phyloP scores from a whole-genome alignment of 1,140 invertebrate species.

The Riptortus pedestris region DNA sequence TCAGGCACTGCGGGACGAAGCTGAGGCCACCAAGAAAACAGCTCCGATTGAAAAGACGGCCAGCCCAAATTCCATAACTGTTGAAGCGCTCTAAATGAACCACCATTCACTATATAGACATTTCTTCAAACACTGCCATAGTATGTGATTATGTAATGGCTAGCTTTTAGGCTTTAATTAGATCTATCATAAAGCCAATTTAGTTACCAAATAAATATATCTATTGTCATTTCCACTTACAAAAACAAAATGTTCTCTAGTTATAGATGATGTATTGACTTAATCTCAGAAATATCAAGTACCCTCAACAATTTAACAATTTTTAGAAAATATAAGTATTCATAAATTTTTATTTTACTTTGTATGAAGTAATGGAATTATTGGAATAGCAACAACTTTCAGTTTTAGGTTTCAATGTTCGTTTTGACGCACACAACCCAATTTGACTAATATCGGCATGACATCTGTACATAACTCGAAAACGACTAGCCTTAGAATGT shows the following conservation, averaged over 20 bases:
- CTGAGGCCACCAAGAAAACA: slow-evolving; percentile 25
- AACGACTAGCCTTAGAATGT: no score
- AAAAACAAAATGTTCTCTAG: not conserved
- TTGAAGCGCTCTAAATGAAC: slow-evolving; percentile 21
- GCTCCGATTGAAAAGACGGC: slow-evolving; percentile 8
- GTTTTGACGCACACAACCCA: no score
- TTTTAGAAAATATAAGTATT: not conserved
- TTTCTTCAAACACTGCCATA: slow-evolving; percentile 11
- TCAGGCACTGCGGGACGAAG: slow-evolving; percentile 31
- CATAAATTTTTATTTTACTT: not conserved
- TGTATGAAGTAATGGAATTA: not conserved
- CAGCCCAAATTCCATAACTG: slow-evolving; percentile 19
- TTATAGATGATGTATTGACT: not conserved
- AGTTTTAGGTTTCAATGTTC: no score
- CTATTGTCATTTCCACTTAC: not conserved
- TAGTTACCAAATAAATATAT: slow-evolving; percentile 15
- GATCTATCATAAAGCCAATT: not conserved
- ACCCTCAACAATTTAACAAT: not conserved
- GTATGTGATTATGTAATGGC: slow-evolving; percentile 12
- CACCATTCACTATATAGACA: not conserved
- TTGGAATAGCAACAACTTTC: no score
- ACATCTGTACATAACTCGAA: no score
- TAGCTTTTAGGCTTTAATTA: slow-evolving; percentile 16
- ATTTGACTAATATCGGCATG: no score
- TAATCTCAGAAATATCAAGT: not conserved